Conservation (phyloP, 1,140 invertebrate genomes). For the Aphelinus atriplicis region DNA sequence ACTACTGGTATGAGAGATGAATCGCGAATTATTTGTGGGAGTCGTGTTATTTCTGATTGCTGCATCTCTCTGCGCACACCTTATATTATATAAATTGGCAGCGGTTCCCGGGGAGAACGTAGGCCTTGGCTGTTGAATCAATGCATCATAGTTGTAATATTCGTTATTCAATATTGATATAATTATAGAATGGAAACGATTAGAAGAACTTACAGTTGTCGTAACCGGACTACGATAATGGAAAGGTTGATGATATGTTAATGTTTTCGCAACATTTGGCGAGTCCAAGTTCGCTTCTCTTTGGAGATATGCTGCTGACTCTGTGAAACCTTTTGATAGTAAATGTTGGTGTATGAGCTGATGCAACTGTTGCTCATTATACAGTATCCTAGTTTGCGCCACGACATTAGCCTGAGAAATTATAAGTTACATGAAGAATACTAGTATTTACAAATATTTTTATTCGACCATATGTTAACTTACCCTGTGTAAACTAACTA, state of each 20-base stretch:
- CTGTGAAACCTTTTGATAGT: slow-evolving; percentile 76
- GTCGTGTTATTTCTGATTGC: slow-evolving; percentile 51
- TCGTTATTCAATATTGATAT: slow-evolving; percentile 11
- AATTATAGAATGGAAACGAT: slow-evolving; percentile 13
- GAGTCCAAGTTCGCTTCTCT: slow-evolving; percentile 76
- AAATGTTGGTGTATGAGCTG: slow-evolving; percentile 93
- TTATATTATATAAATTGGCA: slow-evolving; percentile 61
- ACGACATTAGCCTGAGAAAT: slow-evolving; percentile 86
- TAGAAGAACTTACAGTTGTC: slow-evolving; percentile 52
- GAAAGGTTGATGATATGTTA: slow-evolving; percentile 67
- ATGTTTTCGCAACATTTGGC: slow-evolving; percentile 62
- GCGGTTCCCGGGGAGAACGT: slow-evolving; percentile 61
- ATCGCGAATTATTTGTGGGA: slow-evolving; percentile 56
- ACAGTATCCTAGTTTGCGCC: slow-evolving; percentile 93
- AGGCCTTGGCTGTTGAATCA: slow-evolving; percentile 47
- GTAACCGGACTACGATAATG: slow-evolving; percentile 66
- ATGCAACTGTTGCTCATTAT: slow-evolving; percentile 91
- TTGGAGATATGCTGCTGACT: slow-evolving; percentile 78
- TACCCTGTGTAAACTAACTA: slow-evolving; percentile 85
- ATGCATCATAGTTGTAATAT: too few species aligned
- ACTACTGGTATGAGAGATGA: slow-evolving; percentile 53
- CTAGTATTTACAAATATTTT: too few species aligned
- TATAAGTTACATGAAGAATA: background rate
- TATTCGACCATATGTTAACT: slow-evolving; percentile 34
- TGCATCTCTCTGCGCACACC: slow-evolving; percentile 50